Base-by-base conservation (phyloP, 1,140 invertebrate genomes). In the Nasonia vitripennis region DNA sequence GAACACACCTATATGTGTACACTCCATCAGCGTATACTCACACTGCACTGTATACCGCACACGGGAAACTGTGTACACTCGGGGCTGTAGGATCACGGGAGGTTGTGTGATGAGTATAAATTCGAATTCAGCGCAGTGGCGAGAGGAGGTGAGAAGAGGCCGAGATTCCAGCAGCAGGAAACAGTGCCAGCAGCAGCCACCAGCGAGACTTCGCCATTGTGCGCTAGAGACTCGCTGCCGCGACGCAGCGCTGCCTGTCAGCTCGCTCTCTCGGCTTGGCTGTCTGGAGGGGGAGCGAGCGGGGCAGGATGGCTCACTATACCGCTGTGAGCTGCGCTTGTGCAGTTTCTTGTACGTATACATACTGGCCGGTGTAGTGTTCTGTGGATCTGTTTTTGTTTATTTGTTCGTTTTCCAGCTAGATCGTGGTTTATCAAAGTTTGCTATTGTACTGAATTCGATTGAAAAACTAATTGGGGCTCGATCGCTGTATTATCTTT, bases 121-220 rank as follows among this genome's bases (percentile, higher is more conserved):
- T 55, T 55, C 5, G 67, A 70, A 27, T 71, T 34, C 10, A 71
- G 27, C 17, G 23, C 23, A 71, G 27, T 71, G 9, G 23, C 68
- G 27, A 45, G 41, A 45, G 68, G 9, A 34, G 2, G 27, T 7
- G 55, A 62, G 5, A 62, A 20, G 20, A 71, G 10, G 23, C 17
- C 4, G 27, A 34, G 10, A 71, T 31, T 27, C 68, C 68, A 27
- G 31, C 68, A 71, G 31, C 68, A 31, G 68, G 68, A 71, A 34
- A 27, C 23, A 34, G 20, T 34, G 68, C 27, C 55, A 27, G 27
- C 27, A 20, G 55, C 55, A 62, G 55, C 55, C 20, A 77, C n/a
- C 41, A 77, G 74, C 74, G 74, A 45, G 41, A 77, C 74, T 77
- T 77, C 74, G 74, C 74, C 74, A 77, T 77, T 77, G 74, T 77